Evolutionary conservation across 1,140 invertebrate genomes (phyloP), one percentile per base, ranked within the genome.

Genomic region (Holcopasites calliopsidis): DNA sequence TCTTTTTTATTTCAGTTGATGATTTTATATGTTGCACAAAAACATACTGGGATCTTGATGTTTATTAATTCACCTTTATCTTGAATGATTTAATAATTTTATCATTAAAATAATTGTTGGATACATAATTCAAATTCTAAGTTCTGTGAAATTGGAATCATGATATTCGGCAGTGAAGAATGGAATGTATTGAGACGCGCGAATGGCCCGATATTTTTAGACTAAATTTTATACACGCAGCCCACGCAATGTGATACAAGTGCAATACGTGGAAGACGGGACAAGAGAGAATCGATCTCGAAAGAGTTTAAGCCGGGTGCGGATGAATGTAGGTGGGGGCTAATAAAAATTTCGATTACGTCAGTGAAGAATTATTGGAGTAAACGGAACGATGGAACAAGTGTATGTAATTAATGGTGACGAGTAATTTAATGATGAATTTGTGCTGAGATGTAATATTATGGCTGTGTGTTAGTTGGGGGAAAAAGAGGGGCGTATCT

Each of bases 281-380:
- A 18, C 7, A 23, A 11, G 5, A 50, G 49, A 52, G 69, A 77
- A 82, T 82, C 80, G 57, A 82, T 81, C 61, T 49, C 60, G 16
- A 40, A 61, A 31, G 60, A 76, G 62, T 61, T 52, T 76, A n/a
- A 38, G 40, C 18, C 1, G 40, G 50, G 50, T 52, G 44, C 61
- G 1, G 58, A 54, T 66, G 65, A 72, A 64, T 38, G 44, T 52
- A n/a, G 61, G 61, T 28, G n/a, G 21, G 52, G 55, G 28, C 47
- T 62, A 58, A 65, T 50, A 69, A 55, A 42, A 35, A 21, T 47
- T 38, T 49, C 62, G 38, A 47, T 33, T 49, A 49, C 35, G 38
- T 69, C 79, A 66, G 13, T 69, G 57, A 50, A 26, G 38, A 76
- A 65, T 64, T 70, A 38, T 52, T 47, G 28, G 31, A 47, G 31